Percentiles rank a stretch among this genome's conserved stretches.
Conservation (phyloP, 2,113 vertebrate genomes). For the Psephotus haematonotus region DNA sequence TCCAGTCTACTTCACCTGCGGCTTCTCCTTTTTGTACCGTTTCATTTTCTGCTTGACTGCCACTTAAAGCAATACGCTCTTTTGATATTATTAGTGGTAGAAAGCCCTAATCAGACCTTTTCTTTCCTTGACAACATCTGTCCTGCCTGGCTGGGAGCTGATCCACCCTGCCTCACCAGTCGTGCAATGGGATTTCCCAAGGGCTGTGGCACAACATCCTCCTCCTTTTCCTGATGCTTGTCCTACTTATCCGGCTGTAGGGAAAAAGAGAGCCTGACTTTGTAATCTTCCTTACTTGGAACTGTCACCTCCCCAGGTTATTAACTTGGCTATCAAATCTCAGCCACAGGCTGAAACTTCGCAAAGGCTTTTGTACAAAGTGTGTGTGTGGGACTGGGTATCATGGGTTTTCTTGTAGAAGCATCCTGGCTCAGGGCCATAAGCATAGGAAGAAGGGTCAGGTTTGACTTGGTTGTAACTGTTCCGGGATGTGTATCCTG, state of each 20-base stretch:
- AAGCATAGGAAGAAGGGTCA: not conserved
- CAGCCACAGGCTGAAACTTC: conserved; percentile 45
- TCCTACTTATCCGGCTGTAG: not conserved
- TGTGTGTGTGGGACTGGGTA: not conserved
- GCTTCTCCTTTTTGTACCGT: not conserved
- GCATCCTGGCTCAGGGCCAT: not conserved
- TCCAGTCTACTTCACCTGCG: conserved; percentile 4
- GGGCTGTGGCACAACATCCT: not conserved
- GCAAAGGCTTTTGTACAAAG: not conserved
- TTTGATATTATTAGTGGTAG: conserved; percentile 35
- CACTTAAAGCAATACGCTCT: conserved; percentile 19
- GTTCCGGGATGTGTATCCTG: not conserved
- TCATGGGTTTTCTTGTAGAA: conserved; percentile 4
- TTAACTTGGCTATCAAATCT: conserved; percentile 39
- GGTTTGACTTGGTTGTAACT: not conserved
- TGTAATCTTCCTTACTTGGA: conserved; percentile 10
- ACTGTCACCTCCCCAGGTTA: not conserved
- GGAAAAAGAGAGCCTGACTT: conserved; percentile 5
- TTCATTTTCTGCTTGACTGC: conserved; percentile 34
- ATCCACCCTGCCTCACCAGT: not conserved
- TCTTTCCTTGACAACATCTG: conserved; percentile 3
- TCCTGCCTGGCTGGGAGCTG: not conserved
- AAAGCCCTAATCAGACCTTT: conserved; percentile 40
- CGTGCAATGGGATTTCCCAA: not conserved
- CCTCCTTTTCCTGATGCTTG: not conserved